These are phyloP conservation scores for Cephus spinipes DNA, from an alignment of 2,888 invertebrate species.

Conservation along the genomic window DNA sequence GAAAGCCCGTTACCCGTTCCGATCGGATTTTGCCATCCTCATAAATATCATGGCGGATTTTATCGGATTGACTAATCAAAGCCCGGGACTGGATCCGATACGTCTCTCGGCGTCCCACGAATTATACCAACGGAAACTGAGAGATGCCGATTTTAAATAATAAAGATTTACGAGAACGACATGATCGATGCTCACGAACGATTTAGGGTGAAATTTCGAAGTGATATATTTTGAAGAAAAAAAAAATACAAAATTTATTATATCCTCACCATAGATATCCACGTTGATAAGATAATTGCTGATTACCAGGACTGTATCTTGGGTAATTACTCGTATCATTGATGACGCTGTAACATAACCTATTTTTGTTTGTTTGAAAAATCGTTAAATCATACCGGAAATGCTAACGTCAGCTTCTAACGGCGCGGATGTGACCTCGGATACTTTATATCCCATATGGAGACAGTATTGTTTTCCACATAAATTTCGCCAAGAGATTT, in stretches of 20 bases:
- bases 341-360: not conserved
- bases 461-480: constrained; percentile 23
- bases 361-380: not conserved
- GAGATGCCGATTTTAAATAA: constrained; percentile 8
- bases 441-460: constrained; percentile 8
- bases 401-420: not conserved
- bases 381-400: not conserved
- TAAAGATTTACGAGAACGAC: not conserved
- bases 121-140: not conserved
- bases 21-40: constrained; percentile 11
- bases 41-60: constrained; percentile 22
- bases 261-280: not conserved
- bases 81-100: constrained; percentile 20
- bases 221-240: not conserved
- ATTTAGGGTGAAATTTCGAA: not conserved
- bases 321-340: not conserved
- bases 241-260: not conserved
- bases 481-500: constrained; percentile 25
- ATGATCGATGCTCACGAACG: not conserved
- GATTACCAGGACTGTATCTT: not conserved
- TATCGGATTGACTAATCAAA: constrained; percentile 26
- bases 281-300: not conserved
- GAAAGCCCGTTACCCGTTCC: not conserved
- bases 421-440: not conserved
- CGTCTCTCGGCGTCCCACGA: constrained; percentile 9